Conservation (phyloP, 2,888 invertebrate species). For the Melanargia galathea region DNA sequence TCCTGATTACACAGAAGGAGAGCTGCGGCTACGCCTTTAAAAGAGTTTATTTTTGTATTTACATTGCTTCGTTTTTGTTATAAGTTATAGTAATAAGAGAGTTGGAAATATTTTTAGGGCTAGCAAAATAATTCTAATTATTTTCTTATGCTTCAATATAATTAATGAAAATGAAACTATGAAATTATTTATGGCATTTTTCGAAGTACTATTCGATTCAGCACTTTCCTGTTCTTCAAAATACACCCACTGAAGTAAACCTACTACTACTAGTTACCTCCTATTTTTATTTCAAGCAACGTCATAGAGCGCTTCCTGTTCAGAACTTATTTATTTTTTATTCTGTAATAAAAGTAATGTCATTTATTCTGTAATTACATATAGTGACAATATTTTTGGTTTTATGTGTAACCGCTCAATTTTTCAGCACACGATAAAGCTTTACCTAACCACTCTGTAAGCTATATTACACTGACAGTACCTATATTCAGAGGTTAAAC, state of each 20-base stretch:
- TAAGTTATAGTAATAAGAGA: background rate
- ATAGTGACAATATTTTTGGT: conserved; percentile 7
- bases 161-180: too few species aligned
- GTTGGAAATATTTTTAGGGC: background rate
- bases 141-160: background rate
- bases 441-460: conserved; percentile 4
- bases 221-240: too few species aligned
- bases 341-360: background rate
- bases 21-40: conserved; percentile 12
- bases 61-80: background rate
- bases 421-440: conserved; percentile 7
- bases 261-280: too few species aligned
- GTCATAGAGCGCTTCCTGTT: too few species aligned
- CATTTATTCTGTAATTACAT: background rate
- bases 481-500: conserved; percentile 14
- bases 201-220: too few species aligned
- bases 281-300: too few species aligned
- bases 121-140: background rate
- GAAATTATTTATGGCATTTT: too few species aligned
- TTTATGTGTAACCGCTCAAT: background rate
- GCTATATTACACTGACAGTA: background rate
- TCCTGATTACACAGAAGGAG: conserved; percentile 16
- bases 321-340: too few species aligned
- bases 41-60: conserved; percentile 13
- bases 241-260: too few species aligned